Conservation (phyloP, 2,797 vertebrate genomes). For the Picus viridis region DNA sequence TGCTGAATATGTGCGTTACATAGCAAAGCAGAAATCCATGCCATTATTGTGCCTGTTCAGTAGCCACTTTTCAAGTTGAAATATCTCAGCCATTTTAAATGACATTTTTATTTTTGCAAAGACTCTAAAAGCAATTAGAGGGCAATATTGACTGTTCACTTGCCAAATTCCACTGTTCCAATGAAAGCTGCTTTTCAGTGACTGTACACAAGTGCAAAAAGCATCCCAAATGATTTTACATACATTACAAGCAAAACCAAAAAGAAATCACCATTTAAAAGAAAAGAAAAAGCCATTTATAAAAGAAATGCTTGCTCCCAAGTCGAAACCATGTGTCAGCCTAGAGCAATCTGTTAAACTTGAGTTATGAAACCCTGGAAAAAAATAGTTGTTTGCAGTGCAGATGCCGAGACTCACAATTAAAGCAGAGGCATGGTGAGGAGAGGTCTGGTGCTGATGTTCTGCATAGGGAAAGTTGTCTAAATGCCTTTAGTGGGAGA, state of each 20-base stretch:
- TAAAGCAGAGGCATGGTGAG: background rate
- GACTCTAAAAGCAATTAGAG: slow-evolving; percentile 72
- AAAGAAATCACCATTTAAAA: slow-evolving; percentile 59
- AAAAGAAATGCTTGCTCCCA: slow-evolving; percentile 56
- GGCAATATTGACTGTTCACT: slow-evolving; percentile 64
- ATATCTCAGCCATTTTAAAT: slow-evolving; percentile 69
- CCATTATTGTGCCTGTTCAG: slow-evolving; percentile 29
- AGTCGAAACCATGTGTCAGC: slow-evolving; percentile 62
- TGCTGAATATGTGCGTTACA: slow-evolving; percentile 37
- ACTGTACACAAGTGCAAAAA: slow-evolving; percentile 57
- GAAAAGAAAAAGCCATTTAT: slow-evolving; percentile 43
- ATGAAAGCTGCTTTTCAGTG: slow-evolving; percentile 68
- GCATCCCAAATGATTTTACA: slow-evolving; percentile 60
- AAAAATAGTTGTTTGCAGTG: slow-evolving; percentile 17
- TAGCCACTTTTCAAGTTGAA: slow-evolving; percentile 69
- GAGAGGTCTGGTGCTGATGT: background rate
- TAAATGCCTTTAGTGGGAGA: background rate
- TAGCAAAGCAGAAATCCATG: slow-evolving; percentile 36
- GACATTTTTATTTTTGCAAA: slow-evolving; percentile 74
- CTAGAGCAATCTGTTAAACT: slow-evolving; percentile 50
- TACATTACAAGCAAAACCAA: slow-evolving; percentile 48
- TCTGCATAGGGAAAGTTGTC: background rate
- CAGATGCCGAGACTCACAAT: slow-evolving; percentile 35
- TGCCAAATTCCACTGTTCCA: slow-evolving; percentile 71
- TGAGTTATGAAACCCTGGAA: slow-evolving; percentile 22